Conservation (phyloP, 2,113 vertebrate species). For the Brienomyrus brachyistius region DNA sequence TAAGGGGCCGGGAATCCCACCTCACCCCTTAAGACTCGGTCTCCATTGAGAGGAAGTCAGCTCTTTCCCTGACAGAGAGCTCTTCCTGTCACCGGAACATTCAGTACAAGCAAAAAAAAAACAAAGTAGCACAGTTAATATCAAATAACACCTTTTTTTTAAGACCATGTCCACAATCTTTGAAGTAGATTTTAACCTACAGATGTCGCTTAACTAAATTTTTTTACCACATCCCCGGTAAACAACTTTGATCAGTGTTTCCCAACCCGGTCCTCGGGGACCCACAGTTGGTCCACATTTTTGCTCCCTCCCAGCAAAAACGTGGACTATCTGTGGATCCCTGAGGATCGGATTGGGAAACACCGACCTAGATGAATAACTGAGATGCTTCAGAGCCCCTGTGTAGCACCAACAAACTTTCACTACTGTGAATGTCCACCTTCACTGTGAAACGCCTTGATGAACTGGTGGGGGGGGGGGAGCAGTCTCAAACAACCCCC, state of each 20-base stretch:
- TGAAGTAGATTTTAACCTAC: neutral
- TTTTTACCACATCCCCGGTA: neutral
- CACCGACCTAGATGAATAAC: neutral
- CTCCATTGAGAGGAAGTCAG: slow-evolving; percentile 16
- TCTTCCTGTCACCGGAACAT: neutral
- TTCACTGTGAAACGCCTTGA: neutral
- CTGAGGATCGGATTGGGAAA: no score
- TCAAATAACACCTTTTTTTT: neutral
- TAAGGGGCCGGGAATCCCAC: slow-evolving; percentile 17
- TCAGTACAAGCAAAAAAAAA: neutral
- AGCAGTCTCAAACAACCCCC: neutral
- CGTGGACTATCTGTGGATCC: no score
- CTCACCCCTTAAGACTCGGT: slow-evolving; percentile 41
- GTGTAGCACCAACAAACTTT: neutral
- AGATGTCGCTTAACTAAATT: neutral
- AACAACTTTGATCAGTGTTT: neutral
- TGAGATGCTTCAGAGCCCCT: neutral
- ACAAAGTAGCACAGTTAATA: neutral
- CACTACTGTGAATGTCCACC: neutral
- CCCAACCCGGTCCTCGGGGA: neutral
- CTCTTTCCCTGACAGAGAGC: slow-evolving; percentile 9
- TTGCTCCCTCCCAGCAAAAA: no score
- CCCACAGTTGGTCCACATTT: neutral
- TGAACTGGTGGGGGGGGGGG: neutral
- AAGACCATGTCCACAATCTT: neutral